Conservation (phyloP, 2,113 vertebrate species). For the Calyptomena viridis region DNA sequence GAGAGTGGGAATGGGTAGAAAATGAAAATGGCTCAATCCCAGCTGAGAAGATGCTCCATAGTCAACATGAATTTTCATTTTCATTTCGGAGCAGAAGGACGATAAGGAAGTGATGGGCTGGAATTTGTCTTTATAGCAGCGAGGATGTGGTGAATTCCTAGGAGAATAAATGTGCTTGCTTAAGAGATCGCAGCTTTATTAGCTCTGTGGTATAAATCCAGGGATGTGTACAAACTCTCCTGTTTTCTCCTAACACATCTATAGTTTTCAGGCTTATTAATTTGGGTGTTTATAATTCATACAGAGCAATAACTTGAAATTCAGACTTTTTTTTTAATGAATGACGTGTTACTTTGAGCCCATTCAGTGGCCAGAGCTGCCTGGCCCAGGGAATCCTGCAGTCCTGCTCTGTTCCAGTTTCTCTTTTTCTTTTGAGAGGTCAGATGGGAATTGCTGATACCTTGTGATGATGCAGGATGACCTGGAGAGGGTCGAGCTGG, state of each 20-base stretch:
- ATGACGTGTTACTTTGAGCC: neutral
- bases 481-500: neutral
- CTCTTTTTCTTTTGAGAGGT: neutral
- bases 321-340: neutral
- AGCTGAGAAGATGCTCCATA: neutral
- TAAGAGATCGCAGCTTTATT: conserved; percentile 12
- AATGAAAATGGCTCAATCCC: neutral
- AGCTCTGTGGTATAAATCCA: conserved; percentile 14
- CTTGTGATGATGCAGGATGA: neutral
- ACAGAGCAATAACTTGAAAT: neutral
- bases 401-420: neutral
- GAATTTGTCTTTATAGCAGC: conserved; percentile 10
- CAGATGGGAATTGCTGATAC: neutral
- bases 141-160: neutral
- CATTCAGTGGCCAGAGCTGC: neutral
- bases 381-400: neutral
- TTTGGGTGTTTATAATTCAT: neutral
- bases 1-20: neutral
- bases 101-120: neutral
- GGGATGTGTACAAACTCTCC: neutral
- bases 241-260: neutral
- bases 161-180: conserved; percentile 18
- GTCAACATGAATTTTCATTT: conserved; percentile 25
- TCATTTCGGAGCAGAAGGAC: neutral
- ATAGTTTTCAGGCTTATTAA: neutral